A percentile compares a stretch with the other conserved stretches of the same genome.
phyloP scores from a whole-genome alignment of 2,888 invertebrate species.

The Drosophila eohydei region DNA sequence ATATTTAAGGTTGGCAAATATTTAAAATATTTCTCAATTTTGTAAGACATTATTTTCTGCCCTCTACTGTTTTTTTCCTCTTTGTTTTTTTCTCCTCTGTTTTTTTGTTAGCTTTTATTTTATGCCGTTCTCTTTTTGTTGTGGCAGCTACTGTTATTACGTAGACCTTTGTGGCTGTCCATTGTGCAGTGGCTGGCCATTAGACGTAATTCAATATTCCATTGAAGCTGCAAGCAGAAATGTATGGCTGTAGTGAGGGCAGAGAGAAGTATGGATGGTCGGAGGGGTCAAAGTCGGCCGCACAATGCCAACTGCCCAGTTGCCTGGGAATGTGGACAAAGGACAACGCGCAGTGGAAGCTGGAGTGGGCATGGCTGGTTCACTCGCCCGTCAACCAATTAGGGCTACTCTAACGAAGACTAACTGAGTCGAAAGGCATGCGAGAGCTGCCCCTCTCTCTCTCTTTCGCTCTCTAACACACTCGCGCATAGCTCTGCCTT shows the following conservation, averaged over 20 bases:
- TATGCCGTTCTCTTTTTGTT: slow-evolving; percentile 12
- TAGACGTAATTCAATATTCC: slow-evolving; percentile 78
- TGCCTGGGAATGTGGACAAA: slow-evolving; percentile 51
- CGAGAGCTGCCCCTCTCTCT: slow-evolving; percentile 19
- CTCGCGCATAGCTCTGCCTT: background rate
- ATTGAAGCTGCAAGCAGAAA: slow-evolving; percentile 55
- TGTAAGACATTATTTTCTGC: slow-evolving; percentile 38
- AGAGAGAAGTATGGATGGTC: background rate
- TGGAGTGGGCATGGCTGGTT: slow-evolving; percentile 7
- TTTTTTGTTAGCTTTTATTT: slow-evolving; percentile 11
- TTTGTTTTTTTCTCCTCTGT: slow-evolving; percentile 1
- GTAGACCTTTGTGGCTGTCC: slow-evolving; percentile 49
- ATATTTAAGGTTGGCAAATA: slow-evolving; percentile 67
- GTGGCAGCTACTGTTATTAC: slow-evolving; percentile 32
- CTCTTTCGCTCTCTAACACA: background rate
- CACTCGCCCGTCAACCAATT: slow-evolving; percentile 63
- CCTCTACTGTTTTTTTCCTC: slow-evolving; percentile 6
- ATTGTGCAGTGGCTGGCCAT: slow-evolving; percentile 64
- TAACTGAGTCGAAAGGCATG: slow-evolving; percentile 49
- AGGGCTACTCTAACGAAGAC: slow-evolving; percentile 57
- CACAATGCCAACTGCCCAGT: slow-evolving; percentile 51
- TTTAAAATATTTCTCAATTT: slow-evolving; percentile 70
- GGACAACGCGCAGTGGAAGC: slow-evolving; percentile 24
- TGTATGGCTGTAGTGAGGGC: background rate
- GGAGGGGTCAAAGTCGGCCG: slow-evolving; percentile 22